phyloP scores from a whole-genome alignment of 2,113 vertebrate species.

The Urocitellus parryii region DNA sequence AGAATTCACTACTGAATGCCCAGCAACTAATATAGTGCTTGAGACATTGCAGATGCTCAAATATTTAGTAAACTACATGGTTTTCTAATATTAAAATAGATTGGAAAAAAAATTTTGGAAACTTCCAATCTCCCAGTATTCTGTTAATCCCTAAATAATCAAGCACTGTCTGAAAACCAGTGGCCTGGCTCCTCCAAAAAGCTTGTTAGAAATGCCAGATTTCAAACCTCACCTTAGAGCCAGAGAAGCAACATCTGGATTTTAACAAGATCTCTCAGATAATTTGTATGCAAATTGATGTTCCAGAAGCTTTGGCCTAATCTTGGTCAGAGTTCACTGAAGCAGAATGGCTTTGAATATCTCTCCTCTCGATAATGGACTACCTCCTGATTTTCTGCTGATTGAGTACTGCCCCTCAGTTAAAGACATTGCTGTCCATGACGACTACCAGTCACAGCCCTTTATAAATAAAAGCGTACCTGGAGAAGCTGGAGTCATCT shows the following conservation, averaged over 20 bases:
- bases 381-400: neutral
- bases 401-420: neutral
- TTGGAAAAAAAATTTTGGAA: conserved; percentile 35
- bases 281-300: conserved; percentile 38
- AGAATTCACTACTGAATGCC: neutral
- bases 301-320: neutral
- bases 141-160: neutral
- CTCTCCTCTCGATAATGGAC: neutral
- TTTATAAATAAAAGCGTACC: neutral
- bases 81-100: neutral
- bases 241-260: neutral
- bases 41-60: neutral
- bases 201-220: neutral
- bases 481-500: neutral
- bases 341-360: neutral
- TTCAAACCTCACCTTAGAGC: neutral
- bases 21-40: neutral
- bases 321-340: neutral
- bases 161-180: neutral
- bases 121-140: conserved; percentile 6
- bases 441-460: neutral
- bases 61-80: neutral
- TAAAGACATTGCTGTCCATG: neutral
- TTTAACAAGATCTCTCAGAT: neutral
- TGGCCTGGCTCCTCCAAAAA: neutral